These are phyloP conservation scores for Drosophila watanabei DNA, from an alignment of 1,140 invertebrate genomes.

Conservation along the genomic window DNA sequence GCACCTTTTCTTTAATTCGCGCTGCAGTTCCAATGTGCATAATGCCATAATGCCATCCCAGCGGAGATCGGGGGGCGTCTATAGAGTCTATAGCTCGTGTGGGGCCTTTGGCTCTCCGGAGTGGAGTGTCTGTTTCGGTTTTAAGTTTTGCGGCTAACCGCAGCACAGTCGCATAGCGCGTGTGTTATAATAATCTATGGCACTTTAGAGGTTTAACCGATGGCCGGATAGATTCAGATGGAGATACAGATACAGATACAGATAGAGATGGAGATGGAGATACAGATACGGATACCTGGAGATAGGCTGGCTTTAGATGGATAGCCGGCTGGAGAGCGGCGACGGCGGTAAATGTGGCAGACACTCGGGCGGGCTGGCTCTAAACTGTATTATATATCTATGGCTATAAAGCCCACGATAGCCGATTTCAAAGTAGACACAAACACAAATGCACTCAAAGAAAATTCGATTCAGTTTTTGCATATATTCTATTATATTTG, in stretches of 20 bases:
- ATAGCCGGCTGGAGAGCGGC: slow-evolving; percentile 36
- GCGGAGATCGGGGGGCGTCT: not conserved
- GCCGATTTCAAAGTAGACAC: slow-evolving; percentile 19
- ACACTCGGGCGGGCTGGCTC: slow-evolving; percentile 55
- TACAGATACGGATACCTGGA: slow-evolving; percentile 35
- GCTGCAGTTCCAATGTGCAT: slow-evolving; percentile 30
- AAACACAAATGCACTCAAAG: not conserved
- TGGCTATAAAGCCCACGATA: slow-evolving; percentile 49
- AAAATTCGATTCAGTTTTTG: not conserved
- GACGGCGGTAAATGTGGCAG: slow-evolving; percentile 37
- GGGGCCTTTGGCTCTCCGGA: slow-evolving; percentile 29
- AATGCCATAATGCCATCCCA: slow-evolving; percentile 24
- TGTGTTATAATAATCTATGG: slow-evolving; percentile 68
- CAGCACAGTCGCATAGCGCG: slow-evolving; percentile 58
- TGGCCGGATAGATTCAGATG: slow-evolving; percentile 48
- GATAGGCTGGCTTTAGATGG: slow-evolving; percentile 44
- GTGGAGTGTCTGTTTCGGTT: slow-evolving; percentile 41
- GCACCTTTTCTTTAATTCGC: slow-evolving; percentile 56
- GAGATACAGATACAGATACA: slow-evolving; percentile 20
- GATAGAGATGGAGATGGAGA: slow-evolving; percentile 12
- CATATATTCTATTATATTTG: not conserved
- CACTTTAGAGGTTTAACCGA: slow-evolving; percentile 67
- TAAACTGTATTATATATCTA: slow-evolving; percentile 56
- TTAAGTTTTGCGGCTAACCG: slow-evolving; percentile 62
- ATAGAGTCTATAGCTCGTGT: slow-evolving; percentile 38